Conservation (phyloP, 2,113 vertebrate genomes). For the Tenebrosternarchus preto region DNA sequence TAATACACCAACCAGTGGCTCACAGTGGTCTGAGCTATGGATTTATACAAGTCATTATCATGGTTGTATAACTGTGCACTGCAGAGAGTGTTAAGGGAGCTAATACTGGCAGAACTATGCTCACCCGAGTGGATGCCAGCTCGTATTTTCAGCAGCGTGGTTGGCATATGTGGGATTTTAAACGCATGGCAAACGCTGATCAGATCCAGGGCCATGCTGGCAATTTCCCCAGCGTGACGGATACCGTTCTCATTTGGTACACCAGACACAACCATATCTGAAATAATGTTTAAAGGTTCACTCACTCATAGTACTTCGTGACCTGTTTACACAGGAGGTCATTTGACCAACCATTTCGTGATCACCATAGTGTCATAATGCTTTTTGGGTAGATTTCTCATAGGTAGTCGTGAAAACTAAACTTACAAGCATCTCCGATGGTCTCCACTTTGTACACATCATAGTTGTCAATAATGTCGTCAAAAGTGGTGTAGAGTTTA, state of each 20-base stretch:
- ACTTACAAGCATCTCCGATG: constrained; percentile 78
- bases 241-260: constrained; percentile 77
- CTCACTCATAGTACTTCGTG: not conserved
- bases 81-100: not conserved
- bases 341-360: not conserved
- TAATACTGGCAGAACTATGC: not conserved
- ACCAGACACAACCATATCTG: constrained; percentile 80
- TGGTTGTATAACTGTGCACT: not conserved
- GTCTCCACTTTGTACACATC: constrained; percentile 82
- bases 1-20: not conserved
- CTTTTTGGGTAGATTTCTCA: not conserved
- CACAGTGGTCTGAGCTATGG: not conserved
- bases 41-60: not conserved
- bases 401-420: not conserved
- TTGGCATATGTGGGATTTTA: constrained; percentile 77
- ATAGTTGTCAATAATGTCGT: constrained; percentile 79
- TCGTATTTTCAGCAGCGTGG: constrained; percentile 72
- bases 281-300: not conserved
- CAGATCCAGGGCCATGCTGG: constrained; percentile 77
- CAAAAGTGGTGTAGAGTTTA: constrained; percentile 79
- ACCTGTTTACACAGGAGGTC: not conserved
- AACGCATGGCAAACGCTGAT: constrained; percentile 74
- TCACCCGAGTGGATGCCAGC: constrained; percentile 77
- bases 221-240: constrained; percentile 75
- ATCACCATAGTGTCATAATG: not conserved